Base-by-base conservation (phyloP, 1,140 invertebrate genomes). In the Pseudoatta argentina region DNA sequence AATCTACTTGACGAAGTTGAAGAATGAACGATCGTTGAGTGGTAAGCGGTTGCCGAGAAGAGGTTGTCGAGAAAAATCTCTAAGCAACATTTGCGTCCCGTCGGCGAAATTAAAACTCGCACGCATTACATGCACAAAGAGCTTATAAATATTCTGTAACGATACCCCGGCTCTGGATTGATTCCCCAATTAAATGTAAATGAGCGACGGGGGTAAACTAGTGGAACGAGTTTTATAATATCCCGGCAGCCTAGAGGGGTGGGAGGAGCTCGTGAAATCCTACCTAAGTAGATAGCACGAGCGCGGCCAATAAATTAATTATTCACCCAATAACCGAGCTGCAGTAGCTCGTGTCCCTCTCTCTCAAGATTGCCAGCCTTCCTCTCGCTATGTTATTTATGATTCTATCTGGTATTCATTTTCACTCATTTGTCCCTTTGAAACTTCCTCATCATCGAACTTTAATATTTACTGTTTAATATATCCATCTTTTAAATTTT, bases 361-460 rank as follows among this genome's bases (percentile, higher is more conserved):
- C 48, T 57, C 51, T 24, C 57, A 73, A 63, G 85, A 81, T 71
- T 76, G 59, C 69, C 63, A 76, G 48, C 51, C 61, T 21, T 67
- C 59, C 73, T 48, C 82, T 57, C n/a, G 66, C 89, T 90, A 86
- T 82, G 86, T 93, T 92, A 88, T 93, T 91, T 90, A 92, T 89
- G 91, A 91, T 82, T 90, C 88, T 91, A 85, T 89, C 79, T 86
- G 87, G 82, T 91, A 91, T 93, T 94, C 93, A 93, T 94, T 93
- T 91, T 92, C 88, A 89, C 91, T 92, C 92, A 91, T 94, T 94
- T 92, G 93, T 94, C 87, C 90, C 86, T 61, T 57, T 57, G 63
- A 72, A 91, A 71, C 27, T 51, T 64, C 78, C 64, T 76, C 63
- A 57, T 87, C 89, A 55, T 64, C 24, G 24, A 72, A 61, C 57